Percentiles rank a stretch among this genome's conserved stretches.
These are phyloP conservation scores for Nemapogon koenigi DNA, from an alignment of 2,888 invertebrate species.

Conservation along the genomic window DNA sequence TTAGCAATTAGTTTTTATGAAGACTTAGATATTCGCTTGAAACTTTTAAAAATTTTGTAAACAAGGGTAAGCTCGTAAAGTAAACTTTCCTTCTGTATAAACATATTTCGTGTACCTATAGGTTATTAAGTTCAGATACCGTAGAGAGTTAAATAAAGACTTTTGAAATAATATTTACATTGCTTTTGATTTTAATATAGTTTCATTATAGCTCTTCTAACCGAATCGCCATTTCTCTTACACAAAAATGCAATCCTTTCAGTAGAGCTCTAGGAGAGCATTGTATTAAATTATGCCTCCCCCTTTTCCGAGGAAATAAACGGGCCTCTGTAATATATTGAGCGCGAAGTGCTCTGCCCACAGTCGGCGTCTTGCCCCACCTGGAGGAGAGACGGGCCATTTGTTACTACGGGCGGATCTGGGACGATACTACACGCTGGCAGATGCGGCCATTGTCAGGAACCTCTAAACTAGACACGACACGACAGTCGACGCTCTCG, in stretches of 20 bases:
- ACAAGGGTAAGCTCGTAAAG: no score
- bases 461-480: slow-evolving; percentile 10
- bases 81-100: no score
- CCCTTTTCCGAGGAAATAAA: slow-evolving; percentile 14
- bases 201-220: no score
- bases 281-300: slow-evolving; percentile 16
- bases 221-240: slow-evolving; percentile 4
- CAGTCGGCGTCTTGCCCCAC: slow-evolving; percentile 9
- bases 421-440: slow-evolving; percentile 1
- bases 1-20: slow-evolving; percentile 8
- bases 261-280: slow-evolving; percentile 4
- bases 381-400: slow-evolving; percentile 12
- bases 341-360: slow-evolving; percentile 16
- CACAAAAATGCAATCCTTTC: slow-evolving; percentile 12
- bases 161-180: no score
- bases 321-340: slow-evolving; percentile 19
- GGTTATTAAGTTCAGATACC: no score
- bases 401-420: slow-evolving; percentile 9
- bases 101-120: no score
- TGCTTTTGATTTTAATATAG: no score
- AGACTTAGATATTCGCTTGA: background rate
- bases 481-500: slow-evolving; percentile 9
- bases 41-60: slow-evolving; percentile 2
- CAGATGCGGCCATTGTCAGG: slow-evolving; percentile 11
- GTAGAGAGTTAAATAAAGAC: no score